These are phyloP conservation scores for Amblyteles armatorius DNA, from an alignment of 2,888 invertebrate genomes.

Conservation along the genomic window DNA sequence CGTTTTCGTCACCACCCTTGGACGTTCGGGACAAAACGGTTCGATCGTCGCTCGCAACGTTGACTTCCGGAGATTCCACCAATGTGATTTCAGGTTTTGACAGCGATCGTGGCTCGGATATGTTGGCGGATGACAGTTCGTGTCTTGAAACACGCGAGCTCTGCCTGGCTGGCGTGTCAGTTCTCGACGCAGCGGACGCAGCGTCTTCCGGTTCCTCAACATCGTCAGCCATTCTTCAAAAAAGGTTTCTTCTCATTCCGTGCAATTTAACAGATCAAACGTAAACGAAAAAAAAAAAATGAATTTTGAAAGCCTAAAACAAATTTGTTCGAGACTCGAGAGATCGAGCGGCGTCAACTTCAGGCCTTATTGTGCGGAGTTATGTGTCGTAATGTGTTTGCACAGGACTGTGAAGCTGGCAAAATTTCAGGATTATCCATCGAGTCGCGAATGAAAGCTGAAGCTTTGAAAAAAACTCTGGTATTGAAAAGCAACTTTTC, in stretches of 20 bases:
- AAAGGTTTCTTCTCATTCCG: slow-evolving; percentile 7
- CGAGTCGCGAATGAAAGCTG: slow-evolving; percentile 13
- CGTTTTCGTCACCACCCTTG: slow-evolving; percentile 9
- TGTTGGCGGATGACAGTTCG: slow-evolving; percentile 7
- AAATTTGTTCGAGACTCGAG: slow-evolving; percentile 23
- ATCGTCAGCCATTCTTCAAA: slow-evolving; percentile 37
- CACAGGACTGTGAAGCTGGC: slow-evolving; percentile 39
- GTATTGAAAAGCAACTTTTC: slow-evolving; percentile 29
- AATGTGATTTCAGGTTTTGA: slow-evolving; percentile 3
- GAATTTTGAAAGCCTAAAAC: slow-evolving; percentile 13
- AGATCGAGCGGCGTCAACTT: slow-evolving; percentile 28
- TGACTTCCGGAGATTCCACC: not conserved
- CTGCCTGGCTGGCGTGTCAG: not conserved
- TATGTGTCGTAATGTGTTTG: not conserved
- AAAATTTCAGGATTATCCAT: slow-evolving; percentile 4
- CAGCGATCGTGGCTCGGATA: not conserved
- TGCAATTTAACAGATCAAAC: slow-evolving; percentile 27
- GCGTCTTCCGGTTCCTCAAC: slow-evolving; percentile 2
- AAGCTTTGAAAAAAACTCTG: slow-evolving; percentile 12
- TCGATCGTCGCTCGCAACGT: not conserved
- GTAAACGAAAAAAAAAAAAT: not conserved
- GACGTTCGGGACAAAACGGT: not conserved
- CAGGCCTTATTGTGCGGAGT: not conserved
- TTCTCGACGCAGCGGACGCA: not conserved
- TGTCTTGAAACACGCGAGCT: not conserved